Evolutionary conservation across 2,888 invertebrate species (phyloP).

Genomic region (Erynnis tages): DNA sequence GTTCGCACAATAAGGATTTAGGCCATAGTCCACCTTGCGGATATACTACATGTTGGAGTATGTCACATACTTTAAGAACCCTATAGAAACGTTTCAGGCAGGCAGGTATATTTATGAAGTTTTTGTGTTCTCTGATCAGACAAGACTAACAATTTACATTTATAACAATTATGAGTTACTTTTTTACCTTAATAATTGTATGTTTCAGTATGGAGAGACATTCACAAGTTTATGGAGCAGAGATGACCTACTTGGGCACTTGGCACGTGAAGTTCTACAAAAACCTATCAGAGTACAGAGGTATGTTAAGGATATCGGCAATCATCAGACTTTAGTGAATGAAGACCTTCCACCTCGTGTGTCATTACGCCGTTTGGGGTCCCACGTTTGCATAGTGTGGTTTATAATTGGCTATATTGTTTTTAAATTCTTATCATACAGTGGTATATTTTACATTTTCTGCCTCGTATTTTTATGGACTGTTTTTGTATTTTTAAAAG

Average conservation of each 20-base stretch:
- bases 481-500: conserved; percentile 73
- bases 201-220: conserved; percentile 85
- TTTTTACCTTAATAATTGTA: conserved; percentile 6
- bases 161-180: too few relatives aligned
- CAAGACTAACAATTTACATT: too few relatives aligned
- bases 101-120: too few relatives aligned
- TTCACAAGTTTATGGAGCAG: conserved; percentile 85
- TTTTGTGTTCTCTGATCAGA: too few relatives aligned
- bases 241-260: conserved; percentile 82
- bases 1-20: too few relatives aligned
- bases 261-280: conserved; percentile 83
- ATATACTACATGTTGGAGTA: too few relatives aligned
- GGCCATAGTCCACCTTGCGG: too few relatives aligned
- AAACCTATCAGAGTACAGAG: conserved; percentile 83
- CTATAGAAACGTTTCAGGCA: too few relatives aligned
- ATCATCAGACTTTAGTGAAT: conserved; percentile 78
- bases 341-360: conserved; percentile 84
- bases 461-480: conserved; percentile 70
- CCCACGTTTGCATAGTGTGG: conserved; percentile 81
- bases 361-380: conserved; percentile 85
- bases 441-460: conserved; percentile 72
- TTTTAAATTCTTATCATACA: conserved; percentile 77
- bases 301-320: conserved; percentile 82
- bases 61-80: too few relatives aligned
- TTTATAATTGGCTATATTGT: conserved; percentile 75